A percentile compares a stretch with the other conserved stretches of the same genome.
phyloP scores from a whole-genome alignment of 2,113 vertebrate species.

The Lasiurus borealis region DNA sequence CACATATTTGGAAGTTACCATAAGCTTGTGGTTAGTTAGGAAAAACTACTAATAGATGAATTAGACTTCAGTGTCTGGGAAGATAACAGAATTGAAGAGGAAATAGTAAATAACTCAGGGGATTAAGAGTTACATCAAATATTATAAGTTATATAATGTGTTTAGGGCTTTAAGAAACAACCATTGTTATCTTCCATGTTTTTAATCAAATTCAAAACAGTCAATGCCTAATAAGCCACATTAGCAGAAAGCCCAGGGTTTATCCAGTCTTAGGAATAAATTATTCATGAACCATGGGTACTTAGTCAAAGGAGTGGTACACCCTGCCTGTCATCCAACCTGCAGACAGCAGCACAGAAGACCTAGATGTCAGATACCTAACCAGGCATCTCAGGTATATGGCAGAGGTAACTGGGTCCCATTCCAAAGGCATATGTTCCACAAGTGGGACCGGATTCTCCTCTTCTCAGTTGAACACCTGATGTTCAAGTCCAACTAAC shows the following conservation, averaged over 20 bases:
- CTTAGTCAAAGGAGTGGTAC: not conserved
- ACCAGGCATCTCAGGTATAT: not conserved
- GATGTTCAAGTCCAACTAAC: not conserved
- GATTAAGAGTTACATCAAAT: conserved; percentile 6
- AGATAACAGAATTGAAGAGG: not conserved
- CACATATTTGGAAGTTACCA: not conserved
- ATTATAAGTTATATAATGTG: not conserved
- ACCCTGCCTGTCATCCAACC: not conserved
- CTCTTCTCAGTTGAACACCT: not conserved
- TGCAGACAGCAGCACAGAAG: not conserved
- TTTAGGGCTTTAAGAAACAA: not conserved
- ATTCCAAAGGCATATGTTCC: no score
- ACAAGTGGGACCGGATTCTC: accelerated
- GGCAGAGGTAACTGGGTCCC: not conserved
- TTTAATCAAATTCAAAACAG: not conserved
- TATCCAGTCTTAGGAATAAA: not conserved
- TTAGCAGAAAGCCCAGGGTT: not conserved
- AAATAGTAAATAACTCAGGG: not conserved
- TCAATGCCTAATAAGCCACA: not conserved
- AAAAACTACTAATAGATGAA: conserved; percentile 1
- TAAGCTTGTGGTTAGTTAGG: not conserved
- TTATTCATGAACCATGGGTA: not conserved
- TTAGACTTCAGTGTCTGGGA: not conserved
- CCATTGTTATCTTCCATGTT: not conserved
- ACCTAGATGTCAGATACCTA: not conserved